A percentile compares a stretch with the other conserved stretches of the same genome.
phyloP scores from a whole-genome alignment of 2,888 invertebrate species.

The Notocelia uddmanniana region DNA sequence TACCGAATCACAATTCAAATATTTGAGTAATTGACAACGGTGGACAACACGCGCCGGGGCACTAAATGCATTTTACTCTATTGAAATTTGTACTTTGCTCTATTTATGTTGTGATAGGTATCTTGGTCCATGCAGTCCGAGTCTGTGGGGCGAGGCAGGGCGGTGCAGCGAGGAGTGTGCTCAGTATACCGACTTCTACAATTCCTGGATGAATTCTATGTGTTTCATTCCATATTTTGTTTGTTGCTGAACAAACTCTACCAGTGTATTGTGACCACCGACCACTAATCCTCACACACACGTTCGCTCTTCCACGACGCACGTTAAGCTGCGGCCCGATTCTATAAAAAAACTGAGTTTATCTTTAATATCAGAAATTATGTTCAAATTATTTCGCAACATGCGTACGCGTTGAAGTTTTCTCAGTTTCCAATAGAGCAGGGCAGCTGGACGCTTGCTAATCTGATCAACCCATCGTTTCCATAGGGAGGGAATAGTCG shows the following conservation, averaged over 20 bases:
- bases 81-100: conserved; percentile 84
- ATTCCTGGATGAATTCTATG: not conserved
- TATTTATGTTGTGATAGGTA: conserved; percentile 78
- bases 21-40: conserved; percentile 85
- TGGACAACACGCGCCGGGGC: conserved; percentile 84
- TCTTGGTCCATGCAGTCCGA: conserved; percentile 83
- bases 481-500: conserved; percentile 52
- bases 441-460: conserved; percentile 27
- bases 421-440: conserved; percentile 30
- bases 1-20: conserved; percentile 86
- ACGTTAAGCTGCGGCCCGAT: conserved; percentile 26
- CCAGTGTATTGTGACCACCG: not conserved
- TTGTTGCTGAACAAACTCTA: not conserved
- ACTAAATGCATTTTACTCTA: conserved; percentile 79
- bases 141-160: conserved; percentile 57
- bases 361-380: not conserved
- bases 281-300: conserved; percentile 33
- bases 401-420: not conserved
- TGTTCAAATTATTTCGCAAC: conserved; percentile 16
- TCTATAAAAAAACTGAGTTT: conserved; percentile 24
- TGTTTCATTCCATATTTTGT: conserved; percentile 10
- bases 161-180: conserved; percentile 34
- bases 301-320: not conserved
- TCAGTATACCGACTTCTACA: conserved; percentile 39
- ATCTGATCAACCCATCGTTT: conserved; percentile 29